Evolutionary conservation across 2,888 invertebrate species (phyloP), one percentile per base, ranked within the genome.

Genomic region (Heliothis peltigera): DNA sequence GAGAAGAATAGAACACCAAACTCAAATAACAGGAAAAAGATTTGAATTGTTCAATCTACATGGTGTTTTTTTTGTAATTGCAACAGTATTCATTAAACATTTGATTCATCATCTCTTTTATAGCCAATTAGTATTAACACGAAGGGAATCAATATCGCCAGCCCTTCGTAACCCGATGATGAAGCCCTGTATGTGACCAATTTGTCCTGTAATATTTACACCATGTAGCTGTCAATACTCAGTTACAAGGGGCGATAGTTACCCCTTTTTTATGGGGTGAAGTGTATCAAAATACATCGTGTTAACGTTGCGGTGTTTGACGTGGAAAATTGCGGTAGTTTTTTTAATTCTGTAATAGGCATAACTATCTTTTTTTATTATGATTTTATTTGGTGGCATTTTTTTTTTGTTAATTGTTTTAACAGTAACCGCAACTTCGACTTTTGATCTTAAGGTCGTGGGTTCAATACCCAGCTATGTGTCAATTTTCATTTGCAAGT

Each of bases 171-270:
- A 79, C 51, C 6, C 8, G 65, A 79, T 61, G 35, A 52, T 4
- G 32, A 32, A 74, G 80, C 80, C 75, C 79, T 78, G 47, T 22
- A 62, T 52, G 44, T 61, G 55, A 66, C 39, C 75, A 70, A 80
- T 77, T 80, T 72, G 70, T 77, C 48, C 54, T 59, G 72, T 77
- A 69, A 79, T 75, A 79, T 75, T 79, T 77, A 80, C 77, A 75
- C 66, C 68, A 19, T 77, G 71, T 77, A 35, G 15, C 39, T 75
- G 58, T 70, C 39, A 64, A 53, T 59, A 55, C 72, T 58, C 42
- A 6, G 18, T 64, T 70, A 70, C 73, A 35, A 51, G 51, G 73
- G 73, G 75, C 39, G 58, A 39, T 18, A 19, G 18, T 44, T 32
- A 46, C 32, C 64, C 53, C 56, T 19, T 35, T 18, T 19, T 42